phyloP scores from a whole-genome alignment of 2,113 vertebrate genomes.

The Daphoenositta chrysoptera region DNA sequence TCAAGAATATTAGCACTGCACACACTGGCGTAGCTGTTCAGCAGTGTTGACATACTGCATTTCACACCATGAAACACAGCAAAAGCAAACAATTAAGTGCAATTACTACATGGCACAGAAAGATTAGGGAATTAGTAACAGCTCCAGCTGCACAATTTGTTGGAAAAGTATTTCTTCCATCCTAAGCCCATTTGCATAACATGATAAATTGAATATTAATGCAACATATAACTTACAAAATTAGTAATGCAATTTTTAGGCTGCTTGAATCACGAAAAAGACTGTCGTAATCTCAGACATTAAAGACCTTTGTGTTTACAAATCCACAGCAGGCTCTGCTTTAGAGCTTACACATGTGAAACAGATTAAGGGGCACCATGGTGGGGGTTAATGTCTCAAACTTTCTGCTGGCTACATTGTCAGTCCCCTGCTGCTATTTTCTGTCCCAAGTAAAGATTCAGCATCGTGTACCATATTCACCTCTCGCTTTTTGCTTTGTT shows the following conservation, averaged over 20 bases:
- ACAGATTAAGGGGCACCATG: slow-evolving; percentile 48
- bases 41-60: not conserved
- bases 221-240: not conserved
- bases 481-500: not conserved
- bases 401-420: not conserved
- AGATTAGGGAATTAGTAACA: slow-evolving; percentile 32
- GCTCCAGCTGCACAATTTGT: not conserved
- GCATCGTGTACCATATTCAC: not conserved
- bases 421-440: not conserved
- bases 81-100: slow-evolving; percentile 22
- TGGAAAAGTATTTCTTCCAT: not conserved
- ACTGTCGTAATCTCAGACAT: not conserved
- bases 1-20: not conserved
- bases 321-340: not conserved
- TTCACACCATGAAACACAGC: not conserved
- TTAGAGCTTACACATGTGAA: slow-evolving; percentile 46
- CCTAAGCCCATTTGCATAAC: not conserved
- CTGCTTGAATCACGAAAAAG: not conserved
- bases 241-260: not conserved
- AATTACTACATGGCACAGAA: not conserved
- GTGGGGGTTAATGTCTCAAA: not conserved
- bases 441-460: not conserved
- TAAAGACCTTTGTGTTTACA: slow-evolving; percentile 10
- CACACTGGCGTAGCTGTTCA: not conserved
- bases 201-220: not conserved